Base-by-base conservation (phyloP, 2,888 invertebrate species). In the Brachylomia viminalis region DNA sequence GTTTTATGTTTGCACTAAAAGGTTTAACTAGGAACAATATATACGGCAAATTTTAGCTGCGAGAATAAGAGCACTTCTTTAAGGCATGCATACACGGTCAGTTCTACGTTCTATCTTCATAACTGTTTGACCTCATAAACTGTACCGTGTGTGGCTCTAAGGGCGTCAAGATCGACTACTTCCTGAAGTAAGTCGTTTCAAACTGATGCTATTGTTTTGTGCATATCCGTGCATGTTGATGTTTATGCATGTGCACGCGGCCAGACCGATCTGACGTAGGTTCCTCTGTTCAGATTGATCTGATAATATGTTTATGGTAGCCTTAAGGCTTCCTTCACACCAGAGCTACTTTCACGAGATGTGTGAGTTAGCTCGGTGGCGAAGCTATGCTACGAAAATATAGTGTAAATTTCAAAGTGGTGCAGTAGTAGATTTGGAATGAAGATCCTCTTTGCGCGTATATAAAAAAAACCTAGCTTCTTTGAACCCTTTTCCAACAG, bases 1-100 rank as follows among this genome's bases (percentile, higher is more conserved):
- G n/a, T 75, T 77, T 45, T 45, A 30, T 77, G n/a, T 75, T 77
- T 75, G 30, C 20, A 42, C 20, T 42, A 6, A 38, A 30, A 77
- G 65, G 77, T 77, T 66, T 38, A 11, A 58, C 49, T 77, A 15
- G 2, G n/a, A 49, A 75, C 56, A 58, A 49, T 56, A 56, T 77
- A 27, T 1, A 56, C 0, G 20, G 11, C 52, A 27, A 45, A 56
- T 54, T 77, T 65, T 30, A 49, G 30, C 17, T 47, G n/a, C 49
- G 11, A 27, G 10, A 47, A 10, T 47, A n/a, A 17, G 10, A 27
- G 30, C 11, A 30, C 3, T 23, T 13, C 4, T 65, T 27, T 20
- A 7, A 64, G 27, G 20, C 11, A 42, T n/a, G 17, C n/a, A 20
- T 38, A 20, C 11, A 45, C 13, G 27, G 27, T 27, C 20, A 45